Evolutionary conservation across 1,140 invertebrate genomes (phyloP).

Genomic region (Drosophila pachea): DNA sequence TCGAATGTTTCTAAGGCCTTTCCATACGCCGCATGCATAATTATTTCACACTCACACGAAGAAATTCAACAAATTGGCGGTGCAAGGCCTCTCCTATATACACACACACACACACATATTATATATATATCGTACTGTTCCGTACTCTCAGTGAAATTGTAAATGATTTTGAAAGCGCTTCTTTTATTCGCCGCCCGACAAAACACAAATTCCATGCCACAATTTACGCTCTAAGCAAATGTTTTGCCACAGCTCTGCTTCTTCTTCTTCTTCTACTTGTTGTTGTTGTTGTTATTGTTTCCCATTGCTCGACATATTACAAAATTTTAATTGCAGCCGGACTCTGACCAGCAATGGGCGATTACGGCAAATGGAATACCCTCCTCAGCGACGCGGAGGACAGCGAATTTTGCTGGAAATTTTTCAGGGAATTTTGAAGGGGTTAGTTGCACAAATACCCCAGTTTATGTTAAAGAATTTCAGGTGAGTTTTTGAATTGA

Average conservation of each 20-base stretch:
- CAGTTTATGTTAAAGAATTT: too few relatives aligned
- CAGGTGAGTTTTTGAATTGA: too few relatives aligned
- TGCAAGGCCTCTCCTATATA: constrained; percentile 1
- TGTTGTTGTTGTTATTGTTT: constrained; percentile 11
- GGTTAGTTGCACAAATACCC: too few relatives aligned
- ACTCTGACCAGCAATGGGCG: constrained; percentile 26
- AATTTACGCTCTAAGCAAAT: constrained; percentile 62
- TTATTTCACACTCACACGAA: too few relatives aligned
- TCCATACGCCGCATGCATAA: constrained; percentile 69
- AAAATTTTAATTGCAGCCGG: constrained; percentile 70
- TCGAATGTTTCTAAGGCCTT: constrained; percentile 67
- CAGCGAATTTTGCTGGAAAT: not conserved
- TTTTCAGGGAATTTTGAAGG: too few relatives aligned
- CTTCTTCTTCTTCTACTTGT: constrained; percentile 33
- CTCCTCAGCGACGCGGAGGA: not conserved
- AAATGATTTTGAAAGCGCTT: constrained; percentile 73
- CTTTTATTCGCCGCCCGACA: constrained; percentile 60
- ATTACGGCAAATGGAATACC: constrained; percentile 12
- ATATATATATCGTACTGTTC: constrained; percentile 1
- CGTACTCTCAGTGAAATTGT: constrained; percentile 63
- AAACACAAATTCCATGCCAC: constrained; percentile 60
- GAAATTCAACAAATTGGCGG: not conserved
- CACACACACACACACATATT: constrained; percentile 10
- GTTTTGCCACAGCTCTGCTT: constrained; percentile 59
- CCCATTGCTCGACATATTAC: constrained; percentile 60